Conservation (phyloP, 2,888 invertebrate genomes). For the Nipponacmea schrenckii region DNA sequence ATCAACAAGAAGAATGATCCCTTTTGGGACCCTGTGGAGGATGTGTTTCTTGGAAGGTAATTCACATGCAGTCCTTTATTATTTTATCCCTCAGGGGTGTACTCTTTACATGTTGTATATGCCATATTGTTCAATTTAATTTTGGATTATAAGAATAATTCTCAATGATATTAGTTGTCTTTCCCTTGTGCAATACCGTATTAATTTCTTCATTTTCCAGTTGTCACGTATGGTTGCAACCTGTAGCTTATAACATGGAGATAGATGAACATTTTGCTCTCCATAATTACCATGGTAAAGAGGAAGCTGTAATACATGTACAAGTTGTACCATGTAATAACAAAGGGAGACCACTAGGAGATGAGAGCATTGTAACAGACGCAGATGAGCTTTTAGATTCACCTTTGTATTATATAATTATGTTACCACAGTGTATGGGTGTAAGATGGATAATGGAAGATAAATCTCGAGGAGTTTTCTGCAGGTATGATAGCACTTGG, state of each 20-base stretch:
- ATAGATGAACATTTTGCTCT: constrained; percentile 51
- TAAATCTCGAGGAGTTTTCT: constrained; percentile 43
- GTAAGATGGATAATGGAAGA: constrained; percentile 48
- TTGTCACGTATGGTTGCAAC: constrained; percentile 50
- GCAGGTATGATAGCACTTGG: constrained; percentile 35
- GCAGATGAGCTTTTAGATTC: constrained; percentile 46
- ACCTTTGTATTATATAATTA: constrained; percentile 39
- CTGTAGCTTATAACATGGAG: constrained; percentile 49
- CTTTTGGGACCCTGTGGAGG: constrained; percentile 59
- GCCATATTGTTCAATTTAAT: no score
- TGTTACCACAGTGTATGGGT: constrained; percentile 43
- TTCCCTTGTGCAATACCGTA: no score
- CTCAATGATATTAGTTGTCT: no score
- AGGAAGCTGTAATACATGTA: constrained; percentile 49
- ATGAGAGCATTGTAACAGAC: constrained; percentile 43
- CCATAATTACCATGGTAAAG: constrained; percentile 52
- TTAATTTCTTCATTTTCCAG: no score
- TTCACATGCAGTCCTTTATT: no score
- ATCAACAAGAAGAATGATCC: constrained; percentile 47
- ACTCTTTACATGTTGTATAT: no score
- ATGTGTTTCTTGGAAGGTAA: constrained; percentile 54
- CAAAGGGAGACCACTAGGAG: constrained; percentile 35
- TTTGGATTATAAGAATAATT: no score
- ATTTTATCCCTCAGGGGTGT: no score
- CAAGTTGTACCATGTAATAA: constrained; percentile 45